Evolutionary conservation across 1,140 invertebrate species (phyloP).

Genomic region (Ceratoteleas bidentatus): DNA sequence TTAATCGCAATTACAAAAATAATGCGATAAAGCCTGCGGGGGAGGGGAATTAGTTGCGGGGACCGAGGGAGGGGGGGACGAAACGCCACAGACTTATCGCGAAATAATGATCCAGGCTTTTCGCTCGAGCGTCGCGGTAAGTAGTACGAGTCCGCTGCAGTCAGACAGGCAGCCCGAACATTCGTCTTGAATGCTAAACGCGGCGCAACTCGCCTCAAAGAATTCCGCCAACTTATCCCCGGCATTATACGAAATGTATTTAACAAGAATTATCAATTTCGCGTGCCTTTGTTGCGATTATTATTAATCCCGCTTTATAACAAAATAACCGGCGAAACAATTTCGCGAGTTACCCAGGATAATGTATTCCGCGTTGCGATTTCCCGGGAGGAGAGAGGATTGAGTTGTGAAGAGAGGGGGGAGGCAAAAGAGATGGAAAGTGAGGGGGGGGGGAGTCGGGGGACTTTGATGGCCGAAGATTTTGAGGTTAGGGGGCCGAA

Average conservation of each 20-base stretch:
- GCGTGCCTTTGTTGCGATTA: conserved; percentile 40
- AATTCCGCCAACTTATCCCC: conserved; percentile 36
- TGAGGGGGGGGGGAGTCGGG: no score
- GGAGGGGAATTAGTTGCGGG: no score
- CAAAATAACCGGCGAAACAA: conserved; percentile 39
- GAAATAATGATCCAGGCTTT: conserved; percentile 42
- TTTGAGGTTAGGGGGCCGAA: no score
- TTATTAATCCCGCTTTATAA: conserved; percentile 42
- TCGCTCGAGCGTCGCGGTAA: no score
- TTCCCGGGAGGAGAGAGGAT: no score
- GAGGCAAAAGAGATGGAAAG: no score
- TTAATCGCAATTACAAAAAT: no score
- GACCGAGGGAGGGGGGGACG: not conserved
- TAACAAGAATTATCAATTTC: conserved; percentile 54
- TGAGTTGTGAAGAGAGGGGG: no score
- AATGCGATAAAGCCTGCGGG: no score
- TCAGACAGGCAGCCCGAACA: conserved; percentile 39
- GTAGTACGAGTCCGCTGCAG: conserved; percentile 40
- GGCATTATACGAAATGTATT: conserved; percentile 43
- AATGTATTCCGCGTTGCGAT: conserved; percentile 20
- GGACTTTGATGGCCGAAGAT: no score
- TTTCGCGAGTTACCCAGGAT: conserved; percentile 32
- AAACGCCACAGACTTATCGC: conserved; percentile 9
- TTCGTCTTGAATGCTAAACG: conserved; percentile 46
- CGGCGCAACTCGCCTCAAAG: conserved; percentile 42